A percentile compares a stretch with the other conserved stretches of the same genome.
Conservation (phyloP, 2,113 vertebrate species). For the Scolopax mira region DNA sequence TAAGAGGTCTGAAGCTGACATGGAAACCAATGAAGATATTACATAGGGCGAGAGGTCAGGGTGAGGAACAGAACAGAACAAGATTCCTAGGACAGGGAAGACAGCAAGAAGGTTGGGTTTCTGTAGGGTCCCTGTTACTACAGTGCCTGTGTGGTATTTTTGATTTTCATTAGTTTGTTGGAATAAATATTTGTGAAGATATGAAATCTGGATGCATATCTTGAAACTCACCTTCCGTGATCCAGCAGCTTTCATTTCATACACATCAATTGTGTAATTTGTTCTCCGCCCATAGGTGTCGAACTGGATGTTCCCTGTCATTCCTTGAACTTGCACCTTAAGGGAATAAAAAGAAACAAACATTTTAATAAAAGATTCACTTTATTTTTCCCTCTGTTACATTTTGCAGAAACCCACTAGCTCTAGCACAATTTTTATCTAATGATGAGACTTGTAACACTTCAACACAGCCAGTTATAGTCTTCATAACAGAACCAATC, state of each 20-base stretch:
- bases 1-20: neutral
- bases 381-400: neutral
- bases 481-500: neutral
- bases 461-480: neutral
- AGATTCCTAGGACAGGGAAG: neutral
- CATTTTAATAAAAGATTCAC: neutral
- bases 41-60: neutral
- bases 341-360: conserved; percentile 40
- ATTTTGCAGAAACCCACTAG: neutral
- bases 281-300: conserved; percentile 97
- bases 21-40: neutral
- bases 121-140: neutral
- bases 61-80: neutral
- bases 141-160: neutral
- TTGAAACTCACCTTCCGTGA: conserved; percentile 88
- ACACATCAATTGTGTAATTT: conserved; percentile 97
- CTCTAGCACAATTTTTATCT: neutral
- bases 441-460: neutral
- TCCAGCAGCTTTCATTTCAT: conserved; percentile 93
- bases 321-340: conserved; percentile 96
- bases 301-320: conserved; percentile 98
- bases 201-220: neutral
- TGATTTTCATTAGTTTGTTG: neutral
- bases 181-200: neutral
- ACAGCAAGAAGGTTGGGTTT: neutral